Base-by-base conservation (phyloP, 2,113 vertebrate genomes). In the Cyprinodon variegatus region DNA sequence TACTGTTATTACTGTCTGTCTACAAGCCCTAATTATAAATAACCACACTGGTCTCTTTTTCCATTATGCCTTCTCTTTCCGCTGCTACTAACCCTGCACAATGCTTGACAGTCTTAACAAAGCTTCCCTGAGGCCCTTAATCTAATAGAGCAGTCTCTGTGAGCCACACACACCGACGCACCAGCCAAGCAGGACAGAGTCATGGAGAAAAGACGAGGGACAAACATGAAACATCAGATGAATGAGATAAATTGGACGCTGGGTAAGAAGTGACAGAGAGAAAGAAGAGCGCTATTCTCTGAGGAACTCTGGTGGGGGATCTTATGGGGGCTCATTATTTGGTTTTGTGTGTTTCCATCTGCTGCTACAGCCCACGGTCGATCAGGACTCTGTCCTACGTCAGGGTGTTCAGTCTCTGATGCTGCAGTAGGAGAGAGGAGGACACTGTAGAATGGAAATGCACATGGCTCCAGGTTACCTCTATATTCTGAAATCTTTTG, bases 61-160 rank as follows among this genome's bases (percentile, higher is more conserved):
- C 72, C 65, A 65, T 81, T 70, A 15, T 65, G 40, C 45, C 78
- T 65, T 43, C 17, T 10, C 48, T 68, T 65, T 38, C 69, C 46
- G 13, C 48, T 76, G 62, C 65, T 71, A 61, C 76, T 67, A 73
- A 76, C 85, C 78, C 75, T 62, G 70, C 70, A 83, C 86, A 83
- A 83, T 78, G 74, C 74, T 74, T 60, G 70, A 83, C 85, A 71
- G 75, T 72, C 80, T 77, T 79, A 81, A 87, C 83, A 86, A 74
- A 82, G 83, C 85, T 74, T 85, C 83, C 88, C 88, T 1, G 20
- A 81, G 86, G 88, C 78, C 65, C 40, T 45, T 86, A 81, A 89
- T 89, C 82, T 80, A 90, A 91, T 86, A 82, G 75, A 87, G 71
- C 74, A 65, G 79, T 88, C 84, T 71, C 65, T 74, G 65, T 64